A percentile compares a stretch with the other conserved stretches of the same genome.
These are phyloP conservation scores for Calidris pugnax DNA, from an alignment of 2,113 vertebrate genomes.

Conservation along the genomic window DNA sequence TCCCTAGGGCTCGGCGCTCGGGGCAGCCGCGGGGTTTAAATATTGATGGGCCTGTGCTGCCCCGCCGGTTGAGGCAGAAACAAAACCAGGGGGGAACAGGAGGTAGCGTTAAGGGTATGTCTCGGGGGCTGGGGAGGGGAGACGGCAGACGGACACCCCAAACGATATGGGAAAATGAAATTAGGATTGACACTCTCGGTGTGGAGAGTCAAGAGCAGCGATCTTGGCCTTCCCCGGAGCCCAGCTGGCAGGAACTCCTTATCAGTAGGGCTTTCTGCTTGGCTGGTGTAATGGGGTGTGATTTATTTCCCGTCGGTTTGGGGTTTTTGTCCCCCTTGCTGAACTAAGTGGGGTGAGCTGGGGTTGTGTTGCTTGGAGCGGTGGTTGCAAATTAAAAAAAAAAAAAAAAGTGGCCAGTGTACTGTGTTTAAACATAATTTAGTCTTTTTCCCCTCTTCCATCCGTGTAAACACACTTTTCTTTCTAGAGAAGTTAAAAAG, in stretches of 20 bases:
- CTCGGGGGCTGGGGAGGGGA: fast-evolving
- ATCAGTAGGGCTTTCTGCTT: neutral
- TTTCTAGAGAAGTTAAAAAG: neutral
- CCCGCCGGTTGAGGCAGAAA: neutral
- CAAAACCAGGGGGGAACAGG: neutral
- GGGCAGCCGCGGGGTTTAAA: neutral
- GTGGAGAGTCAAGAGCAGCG: fast-evolving
- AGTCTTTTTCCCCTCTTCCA: fast-evolving
- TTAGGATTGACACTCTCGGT: fast-evolving
- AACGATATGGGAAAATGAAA: neutral
- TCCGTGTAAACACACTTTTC: neutral
- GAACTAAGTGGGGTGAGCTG: neutral
- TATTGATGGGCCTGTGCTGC: neutral
- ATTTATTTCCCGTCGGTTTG: neutral
- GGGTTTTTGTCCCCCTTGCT: neutral
- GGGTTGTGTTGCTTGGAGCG: neutral
- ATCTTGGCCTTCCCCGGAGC: neutral
- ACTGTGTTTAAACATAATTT: neutral
- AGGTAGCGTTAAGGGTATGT: fast-evolving
- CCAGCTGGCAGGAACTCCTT: neutral
- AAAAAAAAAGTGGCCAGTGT: fast-evolving
- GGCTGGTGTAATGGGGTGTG: neutral
- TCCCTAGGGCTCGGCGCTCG: too few species aligned
- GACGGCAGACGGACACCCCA: too few species aligned
- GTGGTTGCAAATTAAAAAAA: neutral